phyloP scores from a whole-genome alignment of 37 sponge, comb jelly and placozoan genomes.

The Amphimedon queenslandica region DNA sequence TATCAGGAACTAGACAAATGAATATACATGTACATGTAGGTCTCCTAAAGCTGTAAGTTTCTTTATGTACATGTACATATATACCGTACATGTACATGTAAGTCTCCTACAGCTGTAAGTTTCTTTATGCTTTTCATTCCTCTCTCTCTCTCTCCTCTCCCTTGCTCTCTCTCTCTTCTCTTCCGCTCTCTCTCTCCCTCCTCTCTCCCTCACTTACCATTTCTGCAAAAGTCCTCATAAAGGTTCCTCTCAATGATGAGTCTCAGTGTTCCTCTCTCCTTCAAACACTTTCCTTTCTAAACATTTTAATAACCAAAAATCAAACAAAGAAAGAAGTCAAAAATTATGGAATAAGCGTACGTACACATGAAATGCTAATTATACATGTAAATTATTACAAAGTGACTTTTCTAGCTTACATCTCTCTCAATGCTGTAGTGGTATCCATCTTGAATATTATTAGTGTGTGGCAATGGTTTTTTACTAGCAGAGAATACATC shows the following conservation, averaged over 20 bases:
- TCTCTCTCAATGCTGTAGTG: neutral
- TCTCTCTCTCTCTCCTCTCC: no score
- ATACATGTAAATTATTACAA: neutral
- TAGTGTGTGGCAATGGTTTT: neutral
- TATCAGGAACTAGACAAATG: constrained; percentile 68
- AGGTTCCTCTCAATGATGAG: constrained; percentile 87
- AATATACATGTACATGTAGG: constrained; percentile 16
- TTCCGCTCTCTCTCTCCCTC: no score
- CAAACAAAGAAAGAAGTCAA: neutral
- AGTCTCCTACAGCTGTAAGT: neutral
- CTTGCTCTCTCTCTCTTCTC: no score
- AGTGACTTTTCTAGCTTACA: neutral
- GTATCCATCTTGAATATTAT: neutral
- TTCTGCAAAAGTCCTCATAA: constrained; percentile 73
- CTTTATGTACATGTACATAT: constrained; percentile 8
- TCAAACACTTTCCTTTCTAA: constrained; percentile 62
- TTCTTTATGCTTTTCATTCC: no score
- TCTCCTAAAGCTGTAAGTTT: constrained; percentile 1
- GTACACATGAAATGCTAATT: neutral
- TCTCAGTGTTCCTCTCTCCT: constrained; percentile 75
- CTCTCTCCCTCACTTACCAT: constrained; percentile 56
- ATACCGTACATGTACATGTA: neutral
- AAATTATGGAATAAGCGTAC: neutral
- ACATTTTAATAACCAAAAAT: neutral
- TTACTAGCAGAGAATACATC: constrained; percentile 87